Conservation (phyloP, 2,888 invertebrate species). For the Neoaliturus tenellus region DNA sequence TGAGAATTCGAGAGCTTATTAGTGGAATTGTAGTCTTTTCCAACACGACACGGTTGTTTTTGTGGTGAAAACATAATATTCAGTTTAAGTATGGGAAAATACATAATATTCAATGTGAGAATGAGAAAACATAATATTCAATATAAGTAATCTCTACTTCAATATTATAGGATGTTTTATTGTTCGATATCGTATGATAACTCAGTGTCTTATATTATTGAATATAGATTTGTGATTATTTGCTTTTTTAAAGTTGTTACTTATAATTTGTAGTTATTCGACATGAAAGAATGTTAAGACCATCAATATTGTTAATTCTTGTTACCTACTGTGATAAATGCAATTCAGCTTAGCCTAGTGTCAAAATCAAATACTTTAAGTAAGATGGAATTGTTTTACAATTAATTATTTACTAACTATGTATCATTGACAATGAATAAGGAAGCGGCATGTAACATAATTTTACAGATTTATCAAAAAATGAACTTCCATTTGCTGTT, state of each 20-base stretch:
- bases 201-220: slow-evolving; percentile 15
- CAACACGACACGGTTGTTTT: too few relatives aligned
- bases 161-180: neutral
- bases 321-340: slow-evolving; percentile 17
- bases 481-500: neutral
- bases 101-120: too few relatives aligned
- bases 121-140: neutral
- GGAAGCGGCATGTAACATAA: slow-evolving; percentile 13
- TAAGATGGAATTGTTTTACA: neutral
- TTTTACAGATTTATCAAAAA: neutral
- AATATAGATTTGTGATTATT: neutral
- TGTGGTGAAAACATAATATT: too few relatives aligned
- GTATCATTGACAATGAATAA: neutral
- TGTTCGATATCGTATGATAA: neutral
- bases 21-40: too few relatives aligned
- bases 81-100: too few relatives aligned
- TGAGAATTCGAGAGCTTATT: neutral
- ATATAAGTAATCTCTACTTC: neutral
- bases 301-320: neutral
- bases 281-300: neutral
- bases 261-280: neutral
- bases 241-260: neutral
- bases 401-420: neutral
- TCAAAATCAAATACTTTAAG: slow-evolving; percentile 12
- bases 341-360: slow-evolving; percentile 18